A percentile compares a stretch with the other conserved stretches of the same genome.
Evolutionary conservation across 2,888 invertebrate species (phyloP).

Genomic region (Prosopocoilus inquinatus): DNA sequence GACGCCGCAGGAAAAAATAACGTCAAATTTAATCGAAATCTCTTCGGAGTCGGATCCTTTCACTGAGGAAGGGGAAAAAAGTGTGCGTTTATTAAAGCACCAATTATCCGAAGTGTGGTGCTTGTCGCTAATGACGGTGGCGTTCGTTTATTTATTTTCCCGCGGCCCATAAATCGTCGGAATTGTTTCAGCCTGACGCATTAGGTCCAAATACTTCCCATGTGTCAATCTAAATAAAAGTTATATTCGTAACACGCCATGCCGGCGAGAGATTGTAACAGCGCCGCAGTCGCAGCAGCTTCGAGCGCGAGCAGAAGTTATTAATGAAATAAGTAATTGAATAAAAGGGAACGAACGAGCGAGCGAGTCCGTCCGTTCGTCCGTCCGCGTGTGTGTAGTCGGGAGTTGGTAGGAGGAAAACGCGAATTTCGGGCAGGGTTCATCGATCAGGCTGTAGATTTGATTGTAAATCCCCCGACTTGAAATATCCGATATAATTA

Average conservation of each 20-base stretch:
- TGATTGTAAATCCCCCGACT: constrained; percentile 43
- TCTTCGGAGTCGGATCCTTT: too few species aligned
- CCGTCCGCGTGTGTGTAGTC: constrained; percentile 5
- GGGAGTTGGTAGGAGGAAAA: background rate
- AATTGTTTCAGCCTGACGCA: background rate
- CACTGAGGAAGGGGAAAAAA: too few species aligned
- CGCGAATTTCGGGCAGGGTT: constrained; percentile 8
- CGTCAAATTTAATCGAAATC: too few species aligned
- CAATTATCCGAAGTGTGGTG: too few species aligned
- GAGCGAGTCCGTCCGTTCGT: constrained; percentile 3
- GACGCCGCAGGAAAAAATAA: too few species aligned
- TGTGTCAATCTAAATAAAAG: constrained; percentile 3
- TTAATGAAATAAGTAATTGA: constrained; percentile 21
- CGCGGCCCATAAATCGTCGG: too few species aligned
- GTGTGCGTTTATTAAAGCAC: too few species aligned
- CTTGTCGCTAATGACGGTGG: too few species aligned
- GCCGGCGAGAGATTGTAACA: background rate
- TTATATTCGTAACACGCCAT: background rate
- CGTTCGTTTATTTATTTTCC: too few species aligned
- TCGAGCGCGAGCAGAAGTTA: constrained; percentile 8
- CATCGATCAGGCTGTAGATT: constrained; percentile 44
- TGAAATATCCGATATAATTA: constrained; percentile 49
- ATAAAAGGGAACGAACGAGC: constrained; percentile 12
- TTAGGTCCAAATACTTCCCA: background rate
- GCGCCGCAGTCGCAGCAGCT: background rate